Conservation (phyloP, 2,797 vertebrate species). For the Gadopsis bispinosus region DNA sequence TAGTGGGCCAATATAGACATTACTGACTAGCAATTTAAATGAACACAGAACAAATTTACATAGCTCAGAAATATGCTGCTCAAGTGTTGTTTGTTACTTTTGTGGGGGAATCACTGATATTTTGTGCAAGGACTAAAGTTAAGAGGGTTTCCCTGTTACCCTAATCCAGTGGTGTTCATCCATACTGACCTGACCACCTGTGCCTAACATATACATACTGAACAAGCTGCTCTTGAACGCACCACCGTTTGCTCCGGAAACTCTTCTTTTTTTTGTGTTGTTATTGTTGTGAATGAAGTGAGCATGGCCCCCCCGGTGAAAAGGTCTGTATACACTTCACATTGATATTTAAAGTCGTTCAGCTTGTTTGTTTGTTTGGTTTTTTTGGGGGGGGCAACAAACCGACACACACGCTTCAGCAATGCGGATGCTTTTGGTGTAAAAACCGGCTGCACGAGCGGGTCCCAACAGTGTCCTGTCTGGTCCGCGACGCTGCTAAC, state of each 20-base stretch:
- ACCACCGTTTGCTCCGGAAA: slow-evolving; percentile 69
- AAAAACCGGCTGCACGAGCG: not conserved
- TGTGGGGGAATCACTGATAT: too few species aligned
- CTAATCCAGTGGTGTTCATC: not conserved
- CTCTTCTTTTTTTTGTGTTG: slow-evolving; percentile 1
- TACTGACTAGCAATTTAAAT: not conserved
- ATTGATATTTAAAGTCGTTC: accelerated
- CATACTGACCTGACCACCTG: too few species aligned
- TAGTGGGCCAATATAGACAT: not conserved
- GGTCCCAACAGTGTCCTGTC: not conserved
- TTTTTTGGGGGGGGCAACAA: not conserved
- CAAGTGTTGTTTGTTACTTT: not conserved
- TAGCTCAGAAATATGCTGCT: not conserved
- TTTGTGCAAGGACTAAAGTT: not conserved
- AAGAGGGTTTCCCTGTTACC: not conserved
- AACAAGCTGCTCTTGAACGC: slow-evolving; percentile 49
- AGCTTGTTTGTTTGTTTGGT: too few species aligned
- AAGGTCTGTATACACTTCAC: slow-evolving; percentile 50
- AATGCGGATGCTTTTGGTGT: not conserved
- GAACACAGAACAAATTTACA: not conserved
- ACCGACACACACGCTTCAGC: not conserved
- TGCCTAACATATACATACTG: not conserved
- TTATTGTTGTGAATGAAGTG: slow-evolving; percentile 79
- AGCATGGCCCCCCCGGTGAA: slow-evolving; percentile 56
- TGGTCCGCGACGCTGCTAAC: slow-evolving; percentile 11